A percentile compares a stretch with the other conserved stretches of the same genome.
These are phyloP conservation scores for Nyctereutes procyonoides DNA, from an alignment of 2,113 vertebrate genomes.

Conservation along the genomic window DNA sequence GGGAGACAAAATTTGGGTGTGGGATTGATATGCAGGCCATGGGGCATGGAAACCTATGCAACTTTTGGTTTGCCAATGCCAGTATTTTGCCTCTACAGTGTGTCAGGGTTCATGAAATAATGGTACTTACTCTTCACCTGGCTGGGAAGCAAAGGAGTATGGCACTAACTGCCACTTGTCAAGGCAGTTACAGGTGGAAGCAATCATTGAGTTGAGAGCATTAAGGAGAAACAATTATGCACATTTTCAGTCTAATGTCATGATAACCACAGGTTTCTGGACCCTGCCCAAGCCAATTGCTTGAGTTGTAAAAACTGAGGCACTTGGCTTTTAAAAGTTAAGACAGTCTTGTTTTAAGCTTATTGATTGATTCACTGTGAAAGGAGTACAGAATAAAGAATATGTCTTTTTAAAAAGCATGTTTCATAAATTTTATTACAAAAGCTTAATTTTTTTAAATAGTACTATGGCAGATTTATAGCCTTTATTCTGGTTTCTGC, in stretches of 20 bases:
- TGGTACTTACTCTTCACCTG: background rate
- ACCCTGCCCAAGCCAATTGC: background rate
- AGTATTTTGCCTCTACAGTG: background rate
- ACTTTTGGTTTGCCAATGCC: background rate
- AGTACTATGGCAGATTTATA: background rate
- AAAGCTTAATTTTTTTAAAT: constrained; percentile 21
- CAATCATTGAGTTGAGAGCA: background rate
- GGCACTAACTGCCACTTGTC: background rate
- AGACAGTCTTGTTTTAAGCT: background rate
- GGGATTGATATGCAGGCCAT: background rate
- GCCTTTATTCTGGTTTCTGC: constrained; percentile 2
- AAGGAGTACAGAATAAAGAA: background rate
- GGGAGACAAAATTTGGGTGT: background rate
- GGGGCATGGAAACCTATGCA: background rate
- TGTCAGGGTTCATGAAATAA: background rate
- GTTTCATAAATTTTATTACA: background rate
- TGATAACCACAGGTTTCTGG: constrained; percentile 50
- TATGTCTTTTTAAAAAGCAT: background rate
- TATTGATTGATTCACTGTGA: background rate
- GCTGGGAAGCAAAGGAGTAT: background rate
- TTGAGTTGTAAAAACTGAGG: constrained; percentile 21
- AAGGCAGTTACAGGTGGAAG: constrained; percentile 13
- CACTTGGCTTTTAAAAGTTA: constrained; percentile 24
- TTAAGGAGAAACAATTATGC: background rate
- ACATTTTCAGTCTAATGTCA: constrained; percentile 21